Conservation (phyloP, 2,888 invertebrate genomes). For the Caenorhabditis zanzibari region DNA sequence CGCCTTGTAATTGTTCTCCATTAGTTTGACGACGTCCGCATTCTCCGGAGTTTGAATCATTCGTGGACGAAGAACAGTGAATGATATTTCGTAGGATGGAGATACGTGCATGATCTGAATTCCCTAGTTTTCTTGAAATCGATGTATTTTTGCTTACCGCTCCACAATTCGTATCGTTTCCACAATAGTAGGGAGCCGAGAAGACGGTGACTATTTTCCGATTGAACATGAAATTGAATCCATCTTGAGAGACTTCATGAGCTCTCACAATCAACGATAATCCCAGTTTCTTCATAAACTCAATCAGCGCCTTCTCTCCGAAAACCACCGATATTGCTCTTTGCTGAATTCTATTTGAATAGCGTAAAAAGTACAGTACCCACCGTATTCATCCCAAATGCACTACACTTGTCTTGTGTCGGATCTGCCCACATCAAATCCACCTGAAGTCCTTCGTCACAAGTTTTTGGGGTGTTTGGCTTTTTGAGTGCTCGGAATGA, state of each 20-base stretch:
- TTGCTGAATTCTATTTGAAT: no score
- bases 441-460: slow-evolving; percentile 75
- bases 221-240: slow-evolving; percentile 73
- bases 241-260: slow-evolving; percentile 77
- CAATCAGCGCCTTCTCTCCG: slow-evolving; percentile 71
- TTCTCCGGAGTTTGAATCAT: slow-evolving; percentile 47
- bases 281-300: slow-evolving; percentile 70
- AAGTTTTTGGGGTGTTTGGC: slow-evolving; percentile 66
- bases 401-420: slow-evolving; percentile 62
- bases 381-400: slow-evolving; percentile 53
- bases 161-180: slow-evolving; percentile 77
- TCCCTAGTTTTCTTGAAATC: slow-evolving; percentile 1
- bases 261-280: slow-evolving; percentile 78
- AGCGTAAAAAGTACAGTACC: not conserved
- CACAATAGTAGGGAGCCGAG: slow-evolving; percentile 81
- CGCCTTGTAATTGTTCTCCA: slow-evolving; percentile 62
- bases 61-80: slow-evolving; percentile 61
- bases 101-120: slow-evolving; percentile 52
- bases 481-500: slow-evolving; percentile 64
- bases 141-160: slow-evolving; percentile 64
- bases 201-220: slow-evolving; percentile 77
- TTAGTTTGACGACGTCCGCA: slow-evolving; percentile 27
- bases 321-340: slow-evolving; percentile 76
- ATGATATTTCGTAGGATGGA: slow-evolving; percentile 46
- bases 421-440: slow-evolving; percentile 80